phyloP scores from a whole-genome alignment of 1,140 invertebrate species.

The Steinernema khuongi region DNA sequence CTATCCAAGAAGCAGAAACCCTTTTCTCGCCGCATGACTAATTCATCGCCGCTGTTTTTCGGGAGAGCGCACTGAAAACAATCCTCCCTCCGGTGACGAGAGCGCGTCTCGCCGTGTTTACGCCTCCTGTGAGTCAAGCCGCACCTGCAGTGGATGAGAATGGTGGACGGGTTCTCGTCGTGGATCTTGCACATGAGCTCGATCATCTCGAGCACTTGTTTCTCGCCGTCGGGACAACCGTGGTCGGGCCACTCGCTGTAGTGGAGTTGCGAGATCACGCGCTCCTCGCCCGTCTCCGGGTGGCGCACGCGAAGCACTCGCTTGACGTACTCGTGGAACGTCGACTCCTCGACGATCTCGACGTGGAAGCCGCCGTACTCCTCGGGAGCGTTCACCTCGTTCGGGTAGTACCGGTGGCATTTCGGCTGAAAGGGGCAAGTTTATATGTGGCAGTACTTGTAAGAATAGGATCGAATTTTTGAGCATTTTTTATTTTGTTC shows the following conservation, averaged over 20 bases:
- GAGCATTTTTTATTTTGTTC: no score
- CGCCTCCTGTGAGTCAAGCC: not conserved
- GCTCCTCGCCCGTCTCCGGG: constrained; percentile 12
- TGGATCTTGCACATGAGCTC: constrained; percentile 21
- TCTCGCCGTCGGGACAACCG: constrained; percentile 27
- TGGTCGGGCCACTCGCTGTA: constrained; percentile 39
- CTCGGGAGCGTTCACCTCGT: constrained; percentile 2
- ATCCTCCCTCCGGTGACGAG: not conserved
- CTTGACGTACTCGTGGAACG: constrained; percentile 12
- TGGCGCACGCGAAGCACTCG: not conserved
- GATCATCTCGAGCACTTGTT: constrained; percentile 34
- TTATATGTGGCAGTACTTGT: not conserved
- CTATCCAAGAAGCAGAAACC: no score
- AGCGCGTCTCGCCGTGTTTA: not conserved
- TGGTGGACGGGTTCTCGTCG: not conserved
- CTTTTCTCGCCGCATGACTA: no score
- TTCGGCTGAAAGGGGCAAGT: constrained; percentile 22
- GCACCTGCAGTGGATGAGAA: constrained; percentile 34
- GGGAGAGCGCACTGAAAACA: not conserved
- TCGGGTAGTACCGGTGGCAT: constrained; percentile 36
- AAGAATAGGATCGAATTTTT: no score
- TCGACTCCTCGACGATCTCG: constrained; percentile 23
- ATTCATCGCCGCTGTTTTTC: not conserved
- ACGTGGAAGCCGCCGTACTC: constrained; percentile 31
- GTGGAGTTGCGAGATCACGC: constrained; percentile 28